Evolutionary conservation across 1,140 invertebrate genomes (phyloP), one percentile per base, ranked within the genome.

Genomic region (Drosophila subpulchrella): DNA sequence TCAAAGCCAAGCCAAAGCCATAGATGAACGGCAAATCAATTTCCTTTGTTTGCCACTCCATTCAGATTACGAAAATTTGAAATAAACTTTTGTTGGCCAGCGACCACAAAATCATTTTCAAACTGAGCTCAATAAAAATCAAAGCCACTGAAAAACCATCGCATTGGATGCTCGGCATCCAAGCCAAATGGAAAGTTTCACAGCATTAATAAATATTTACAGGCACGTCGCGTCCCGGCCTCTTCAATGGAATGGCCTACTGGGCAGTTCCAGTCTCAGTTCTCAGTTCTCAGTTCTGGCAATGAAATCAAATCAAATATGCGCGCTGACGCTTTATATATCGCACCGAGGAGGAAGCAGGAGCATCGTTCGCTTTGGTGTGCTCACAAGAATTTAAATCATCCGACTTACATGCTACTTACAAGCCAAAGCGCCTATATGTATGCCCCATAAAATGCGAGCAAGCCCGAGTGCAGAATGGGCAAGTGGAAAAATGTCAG

Each of bases 221-320:
- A 88, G 73, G 80, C 84, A 89, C 80, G 85, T 88, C 84, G 84
- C 84, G 83, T 86, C 8, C 32, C 3, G 27, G 7, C 63, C 48
- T 59, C 44, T 55, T 56, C 65, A 38, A 66, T 57, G 51, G n/a
- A 71, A 71, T 71, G 63, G 63, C 65, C 67, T 70, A 71, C 66
- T 68, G 67, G 50, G 41, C 66, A 70, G 66, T 70, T 47, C 34
- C 20, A 63, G 30, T 39, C 38, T 76, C 62, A 59, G 42, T 76
- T 60, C 51, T 62, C 27, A 27, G 27, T 27, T 39, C 38, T 76
- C 62, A 59, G 42, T 76, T 60, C 51, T 62, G 73, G 76, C 84
- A 83, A 89, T 89, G 80, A 88, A 88, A 88, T 88, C 84, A 89
- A 88, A 88, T 88, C 84, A 88, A 88, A 88, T 84, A 88, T 88